Evolutionary conservation across 2,113 vertebrate genomes (phyloP), one percentile per base, ranked within the genome.

Genomic region (Misgurnus anguillicaudatus): DNA sequence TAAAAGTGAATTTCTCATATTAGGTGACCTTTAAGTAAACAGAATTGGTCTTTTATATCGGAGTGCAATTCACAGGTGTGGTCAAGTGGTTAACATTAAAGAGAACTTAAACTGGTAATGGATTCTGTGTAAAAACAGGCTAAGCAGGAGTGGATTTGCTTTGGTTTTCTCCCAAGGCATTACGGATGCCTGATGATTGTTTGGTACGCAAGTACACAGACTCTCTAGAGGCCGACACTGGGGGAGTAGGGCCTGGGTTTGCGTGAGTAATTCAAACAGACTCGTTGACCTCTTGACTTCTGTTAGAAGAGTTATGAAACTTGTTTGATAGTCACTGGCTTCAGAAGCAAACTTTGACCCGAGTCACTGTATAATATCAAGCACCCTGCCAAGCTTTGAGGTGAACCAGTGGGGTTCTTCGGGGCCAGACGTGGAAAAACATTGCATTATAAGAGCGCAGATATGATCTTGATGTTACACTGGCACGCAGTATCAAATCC

Each of bases 281-380:
- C 66, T 83, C 60, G 61, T 57, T 87, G 86, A 91, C 88, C 87
- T 89, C 80, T 77, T 87, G 87, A 85, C 89, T 86, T 76, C 84
- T 78, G 14, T 42, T 83, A 85, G 45, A 86, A 71, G 81, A 84
- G 78, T 90, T 91, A 87, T 85, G 86, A 90, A 89, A 88, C 48
- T 8, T 68, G 75, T 84, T 87, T 85, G 73, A 87, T 64, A 79
- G 69, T 63, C 75, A 57, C 63, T 77, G 83, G 82, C 48, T 89
- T 69, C 73, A 84, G 86, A 48, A 82, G 48, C 80, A 87, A 83
- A 88, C 87, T 89, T 90, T 88, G 87, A 87, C 89, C 87, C 75
- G 80, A 87, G 87, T 84, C 79, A 78, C 80, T 2, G 3, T 55
- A 47, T 66, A 89, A 75, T 48, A 82, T 77, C 82, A 80, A 84